A percentile compares a stretch with the other conserved stretches of the same genome.
These are phyloP conservation scores for Hydrolagus colliei DNA, from an alignment of 2,797 vertebrate species.

Conservation along the genomic window DNA sequence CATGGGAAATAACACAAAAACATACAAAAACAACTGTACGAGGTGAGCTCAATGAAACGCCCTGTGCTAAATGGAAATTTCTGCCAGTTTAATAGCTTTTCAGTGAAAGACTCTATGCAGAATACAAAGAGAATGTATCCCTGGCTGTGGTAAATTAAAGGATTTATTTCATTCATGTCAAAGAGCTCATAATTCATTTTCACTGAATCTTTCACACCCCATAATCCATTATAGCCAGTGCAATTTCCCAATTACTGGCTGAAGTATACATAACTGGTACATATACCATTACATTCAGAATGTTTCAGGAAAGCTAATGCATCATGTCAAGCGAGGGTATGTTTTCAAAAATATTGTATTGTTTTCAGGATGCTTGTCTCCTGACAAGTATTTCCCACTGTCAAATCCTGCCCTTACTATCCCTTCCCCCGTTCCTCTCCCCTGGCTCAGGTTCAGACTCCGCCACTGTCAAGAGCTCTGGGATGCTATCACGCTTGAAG, in stretches of 20 bases:
- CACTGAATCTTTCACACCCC: slow-evolving; percentile 19
- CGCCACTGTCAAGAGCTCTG: too few species aligned
- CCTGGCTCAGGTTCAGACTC: too few species aligned
- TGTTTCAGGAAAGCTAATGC: background rate
- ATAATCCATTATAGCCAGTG: slow-evolving; percentile 3
- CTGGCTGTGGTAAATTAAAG: slow-evolving; percentile 10
- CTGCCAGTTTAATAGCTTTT: background rate
- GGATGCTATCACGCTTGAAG: too few species aligned
- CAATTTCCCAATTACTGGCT: slow-evolving; percentile 23
- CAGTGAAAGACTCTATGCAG: slow-evolving; percentile 1
- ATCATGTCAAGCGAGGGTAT: background rate
- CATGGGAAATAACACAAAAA: slow-evolving; percentile 28
- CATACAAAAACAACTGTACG: slow-evolving; percentile 22
- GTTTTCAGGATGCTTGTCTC: too few species aligned
- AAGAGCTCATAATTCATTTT: slow-evolving; percentile 7
- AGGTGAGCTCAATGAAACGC: slow-evolving; percentile 10
- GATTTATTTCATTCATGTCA: slow-evolving; percentile 14
- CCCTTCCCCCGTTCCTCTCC: too few species aligned
- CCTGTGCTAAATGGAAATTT: slow-evolving; percentile 13
- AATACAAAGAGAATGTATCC: slow-evolving; percentile 14
- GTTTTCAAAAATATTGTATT: background rate
- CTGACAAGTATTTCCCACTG: too few species aligned
- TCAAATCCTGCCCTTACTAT: too few species aligned
- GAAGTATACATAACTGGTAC: background rate
- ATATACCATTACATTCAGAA: background rate